Evolutionary conservation across 2,888 invertebrate genomes (phyloP), one percentile per base, ranked within the genome.

Genomic region (Drosophila testacea): DNA sequence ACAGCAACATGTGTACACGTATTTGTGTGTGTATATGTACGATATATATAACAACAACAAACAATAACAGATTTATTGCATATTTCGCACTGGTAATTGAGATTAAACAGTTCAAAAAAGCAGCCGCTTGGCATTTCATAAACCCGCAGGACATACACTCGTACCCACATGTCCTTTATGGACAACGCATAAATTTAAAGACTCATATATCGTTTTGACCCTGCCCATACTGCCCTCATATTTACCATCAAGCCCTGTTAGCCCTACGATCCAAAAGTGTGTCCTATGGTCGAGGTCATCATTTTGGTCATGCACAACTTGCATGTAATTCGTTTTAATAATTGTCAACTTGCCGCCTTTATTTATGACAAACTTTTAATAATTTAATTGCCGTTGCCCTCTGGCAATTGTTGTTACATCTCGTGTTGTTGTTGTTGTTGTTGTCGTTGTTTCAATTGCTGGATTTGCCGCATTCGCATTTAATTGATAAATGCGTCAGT

Each of bases 11-110:
- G n/a, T 59, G 38, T 27, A 47, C n/a, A 22, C 38, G 39, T 48
- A 16, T 64, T 22, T 46, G n/a, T 48, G 32, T 55, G 52, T 61
- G 41, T 64, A 47, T 59, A 27, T 63, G 38, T 52, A 51, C 59
- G 27, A 38, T 52, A 54, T 61, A 55, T 57, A 68, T 68, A 80
- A 70, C 72, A 73, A 62, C 72, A 63, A 72, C 75, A 83, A 88
- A 89, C 85, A 89, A 87, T 81, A 84, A 89, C 85, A 87, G 85
- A 89, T 86, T 89, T 89, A 88, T 86, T 77, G 89, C 86, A 84
- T 80, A 86, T 89, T 85, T 86, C 76, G 69, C 79, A 69, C 86
- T 88, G 83, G 83, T 86, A 89, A 86, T 86, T 89, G 89, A 89
- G 89, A 89, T 89, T 86, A 89, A 89, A 88, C 83, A 89, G 80